Conservation (phyloP, 2,888 invertebrate species). For the Pocota personata region DNA sequence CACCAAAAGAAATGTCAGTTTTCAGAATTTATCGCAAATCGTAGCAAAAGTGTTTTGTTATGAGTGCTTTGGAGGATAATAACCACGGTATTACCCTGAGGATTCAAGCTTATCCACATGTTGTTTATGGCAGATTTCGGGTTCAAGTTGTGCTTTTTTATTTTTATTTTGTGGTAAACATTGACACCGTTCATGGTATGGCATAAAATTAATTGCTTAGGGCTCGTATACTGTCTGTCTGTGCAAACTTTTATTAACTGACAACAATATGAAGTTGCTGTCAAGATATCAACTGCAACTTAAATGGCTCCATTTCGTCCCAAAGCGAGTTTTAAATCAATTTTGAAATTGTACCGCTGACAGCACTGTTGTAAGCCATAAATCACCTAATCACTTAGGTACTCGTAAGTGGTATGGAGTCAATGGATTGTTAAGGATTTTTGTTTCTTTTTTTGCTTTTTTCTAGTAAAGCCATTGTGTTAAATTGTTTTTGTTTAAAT, state of each 20-base stretch:
- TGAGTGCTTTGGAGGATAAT: conserved; percentile 37
- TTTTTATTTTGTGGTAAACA: neutral
- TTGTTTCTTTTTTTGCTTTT: neutral
- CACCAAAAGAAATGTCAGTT: conserved; percentile 40
- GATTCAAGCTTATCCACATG: conserved; percentile 3
- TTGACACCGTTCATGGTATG: conserved; percentile 7
- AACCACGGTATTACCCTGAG: conserved; percentile 10
- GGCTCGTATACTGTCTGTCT: conserved; percentile 32
- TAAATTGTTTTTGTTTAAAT: neutral
- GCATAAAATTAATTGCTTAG: conserved; percentile 49
- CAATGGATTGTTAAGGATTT: conserved; percentile 30
- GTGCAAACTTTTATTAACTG: conserved; percentile 54
- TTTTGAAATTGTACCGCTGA: conserved; percentile 40
- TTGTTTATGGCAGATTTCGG: conserved; percentile 13
- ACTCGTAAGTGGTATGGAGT: conserved; percentile 21
- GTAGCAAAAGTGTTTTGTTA: conserved; percentile 36
- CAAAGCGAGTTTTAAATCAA: conserved; percentile 46
- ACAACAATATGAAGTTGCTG: conserved; percentile 61
- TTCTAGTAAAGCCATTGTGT: too few relatives aligned
- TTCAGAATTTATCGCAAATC: conserved; percentile 54
- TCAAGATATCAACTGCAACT: conserved; percentile 56
- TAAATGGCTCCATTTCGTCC: conserved; percentile 59
- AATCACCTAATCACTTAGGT: conserved; percentile 34
- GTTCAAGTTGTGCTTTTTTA: neutral
- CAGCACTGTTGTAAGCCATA: conserved; percentile 19